A percentile compares a stretch with the other conserved stretches of the same genome.
Conservation (phyloP, 2,888 invertebrate species). For the Apantesis nais region DNA sequence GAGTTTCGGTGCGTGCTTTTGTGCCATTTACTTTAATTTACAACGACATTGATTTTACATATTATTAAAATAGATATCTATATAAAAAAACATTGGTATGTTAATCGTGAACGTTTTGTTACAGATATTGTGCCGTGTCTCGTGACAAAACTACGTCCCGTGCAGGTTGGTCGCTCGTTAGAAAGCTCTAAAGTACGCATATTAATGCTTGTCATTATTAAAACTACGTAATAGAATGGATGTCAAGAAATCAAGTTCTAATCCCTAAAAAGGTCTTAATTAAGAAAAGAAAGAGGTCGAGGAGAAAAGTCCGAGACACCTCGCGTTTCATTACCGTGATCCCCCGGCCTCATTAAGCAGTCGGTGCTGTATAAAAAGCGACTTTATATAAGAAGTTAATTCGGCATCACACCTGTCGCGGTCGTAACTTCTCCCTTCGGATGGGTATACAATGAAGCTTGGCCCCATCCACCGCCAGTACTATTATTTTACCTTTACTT, state of each 20-base stretch:
- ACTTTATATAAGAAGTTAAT: slow-evolving; percentile 84
- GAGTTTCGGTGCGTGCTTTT: slow-evolving; percentile 52
- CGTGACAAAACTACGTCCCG: slow-evolving; percentile 50
- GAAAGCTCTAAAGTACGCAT: slow-evolving; percentile 51
- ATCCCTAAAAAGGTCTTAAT: slow-evolving; percentile 70
- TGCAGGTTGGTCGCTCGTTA: slow-evolving; percentile 69
- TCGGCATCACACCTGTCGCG: slow-evolving; percentile 83
- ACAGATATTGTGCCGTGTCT: slow-evolving; percentile 62
- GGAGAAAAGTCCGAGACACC: slow-evolving; percentile 68
- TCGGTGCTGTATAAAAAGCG: slow-evolving; percentile 79
- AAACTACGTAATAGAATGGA: slow-evolving; percentile 46
- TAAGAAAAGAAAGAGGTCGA: slow-evolving; percentile 66
- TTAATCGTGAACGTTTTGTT: slow-evolving; percentile 57
- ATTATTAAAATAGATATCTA: slow-evolving; percentile 48
- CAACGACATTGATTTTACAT: slow-evolving; percentile 55
- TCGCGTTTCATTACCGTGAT: slow-evolving; percentile 76
- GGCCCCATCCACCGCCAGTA: slow-evolving; percentile 65
- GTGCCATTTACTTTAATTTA: slow-evolving; percentile 50
- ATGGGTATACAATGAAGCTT: slow-evolving; percentile 80
- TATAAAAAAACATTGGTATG: slow-evolving; percentile 44
- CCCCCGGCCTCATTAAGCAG: slow-evolving; percentile 77
- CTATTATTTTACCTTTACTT: slow-evolving; percentile 72
- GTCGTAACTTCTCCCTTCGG: slow-evolving; percentile 80
- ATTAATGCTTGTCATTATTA: slow-evolving; percentile 49
- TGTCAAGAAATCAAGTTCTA: slow-evolving; percentile 58